Conservation (phyloP, 2,797 vertebrate genomes). For the Crax fasciolata region DNA sequence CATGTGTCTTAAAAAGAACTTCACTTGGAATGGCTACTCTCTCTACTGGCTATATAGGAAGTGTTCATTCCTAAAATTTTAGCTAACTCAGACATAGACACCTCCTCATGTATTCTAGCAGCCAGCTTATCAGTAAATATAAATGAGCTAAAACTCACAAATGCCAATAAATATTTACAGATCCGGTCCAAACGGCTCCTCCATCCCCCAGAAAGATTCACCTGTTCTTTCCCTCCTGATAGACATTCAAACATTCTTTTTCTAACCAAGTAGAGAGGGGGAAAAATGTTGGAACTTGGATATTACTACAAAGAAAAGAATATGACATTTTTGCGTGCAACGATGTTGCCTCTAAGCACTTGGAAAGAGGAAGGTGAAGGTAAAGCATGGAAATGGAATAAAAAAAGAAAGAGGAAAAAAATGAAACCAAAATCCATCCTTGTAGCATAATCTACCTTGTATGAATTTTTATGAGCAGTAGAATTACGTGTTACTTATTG, state of each 20-base stretch:
- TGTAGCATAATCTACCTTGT: slow-evolving; percentile 9
- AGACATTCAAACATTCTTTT: neutral
- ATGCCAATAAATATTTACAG: neutral
- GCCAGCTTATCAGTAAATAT: neutral
- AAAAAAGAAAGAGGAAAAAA: neutral
- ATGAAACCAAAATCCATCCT: neutral
- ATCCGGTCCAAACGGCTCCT: neutral
- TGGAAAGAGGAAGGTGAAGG: neutral
- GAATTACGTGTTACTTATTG: slow-evolving; percentile 53
- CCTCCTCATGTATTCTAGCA: neutral
- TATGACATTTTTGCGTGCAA: neutral
- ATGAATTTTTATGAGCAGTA: slow-evolving; percentile 8
- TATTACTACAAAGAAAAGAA: neutral
- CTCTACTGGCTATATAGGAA: neutral
- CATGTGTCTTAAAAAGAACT: neutral
- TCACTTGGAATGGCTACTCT: neutral
- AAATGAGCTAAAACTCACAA: neutral
- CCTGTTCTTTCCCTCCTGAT: neutral
- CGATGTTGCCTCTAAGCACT: neutral
- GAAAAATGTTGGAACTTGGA: neutral
- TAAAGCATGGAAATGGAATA: neutral
- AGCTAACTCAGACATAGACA: neutral
- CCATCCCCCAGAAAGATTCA: neutral
- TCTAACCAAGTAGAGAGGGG: fast-evolving
- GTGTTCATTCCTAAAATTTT: neutral